These are phyloP conservation scores for Popillia japonica DNA, from an alignment of 1,140 invertebrate species.

Conservation along the genomic window DNA sequence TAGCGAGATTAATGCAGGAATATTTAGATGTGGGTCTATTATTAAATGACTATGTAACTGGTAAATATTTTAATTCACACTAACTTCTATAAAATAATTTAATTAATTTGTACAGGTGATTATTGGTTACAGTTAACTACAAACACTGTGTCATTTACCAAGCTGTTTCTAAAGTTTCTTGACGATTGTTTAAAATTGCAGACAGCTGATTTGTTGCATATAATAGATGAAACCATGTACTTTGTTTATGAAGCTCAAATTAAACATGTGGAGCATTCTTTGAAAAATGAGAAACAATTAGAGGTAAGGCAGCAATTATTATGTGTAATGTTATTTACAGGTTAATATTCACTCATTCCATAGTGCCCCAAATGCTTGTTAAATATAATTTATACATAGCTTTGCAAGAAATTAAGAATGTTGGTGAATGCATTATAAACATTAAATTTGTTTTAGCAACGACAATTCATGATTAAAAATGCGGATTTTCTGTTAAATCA, in stretches of 20 bases:
- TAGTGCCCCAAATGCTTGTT: too few species aligned
- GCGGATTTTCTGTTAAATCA: conserved; percentile 65
- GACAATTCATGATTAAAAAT: conserved; percentile 66
- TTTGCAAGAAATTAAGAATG: too few species aligned
- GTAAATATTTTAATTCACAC: conserved; percentile 57
- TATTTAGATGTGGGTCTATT: conserved; percentile 66
- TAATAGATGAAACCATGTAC: conserved; percentile 70
- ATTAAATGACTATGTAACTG: conserved; percentile 65
- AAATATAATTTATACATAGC: too few species aligned
- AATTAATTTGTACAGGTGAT: conserved; percentile 62
- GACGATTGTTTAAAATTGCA: conserved; percentile 75
- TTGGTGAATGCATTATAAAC: too few species aligned
- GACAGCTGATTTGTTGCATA: conserved; percentile 69
- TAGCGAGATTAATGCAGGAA: conserved; percentile 67
- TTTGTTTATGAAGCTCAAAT: conserved; percentile 74
- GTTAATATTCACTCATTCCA: too few species aligned
- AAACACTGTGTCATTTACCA: conserved; percentile 76
- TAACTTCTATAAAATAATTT: neutral
- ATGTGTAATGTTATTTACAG: too few species aligned
- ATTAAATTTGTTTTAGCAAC: conserved; percentile 60
- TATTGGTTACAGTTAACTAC: conserved; percentile 74
- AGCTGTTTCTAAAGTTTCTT: conserved; percentile 70
- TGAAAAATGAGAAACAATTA: conserved; percentile 65
- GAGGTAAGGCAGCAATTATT: too few species aligned
- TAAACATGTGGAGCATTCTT: conserved; percentile 68